Conservation (phyloP, 37 sponge, comb jelly and placozoan species). For the Ephydatia muelleri region DNA sequence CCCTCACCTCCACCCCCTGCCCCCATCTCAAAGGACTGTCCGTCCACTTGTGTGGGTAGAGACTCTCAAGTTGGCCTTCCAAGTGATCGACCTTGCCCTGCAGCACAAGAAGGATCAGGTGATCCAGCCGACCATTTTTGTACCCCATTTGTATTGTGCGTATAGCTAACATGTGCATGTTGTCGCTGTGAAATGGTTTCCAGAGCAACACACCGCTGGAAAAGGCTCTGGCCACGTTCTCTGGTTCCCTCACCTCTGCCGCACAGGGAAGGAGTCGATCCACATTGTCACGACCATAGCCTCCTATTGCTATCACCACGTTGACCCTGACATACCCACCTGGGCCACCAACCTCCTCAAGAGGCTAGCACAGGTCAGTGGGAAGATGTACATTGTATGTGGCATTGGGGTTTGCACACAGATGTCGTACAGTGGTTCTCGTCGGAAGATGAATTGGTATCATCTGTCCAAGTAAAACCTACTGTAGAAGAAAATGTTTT, state of each 20-base stretch:
- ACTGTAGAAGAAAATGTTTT: too few species aligned
- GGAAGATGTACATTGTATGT: neutral
- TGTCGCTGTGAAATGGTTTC: too few species aligned
- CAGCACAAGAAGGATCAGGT: conserved; percentile 26
- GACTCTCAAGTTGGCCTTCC: conserved; percentile 44
- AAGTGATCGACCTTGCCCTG: conserved; percentile 45
- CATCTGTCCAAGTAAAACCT: too few species aligned
- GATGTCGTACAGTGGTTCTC: too few species aligned
- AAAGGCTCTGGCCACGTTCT: conserved; percentile 47
- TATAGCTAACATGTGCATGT: neutral
- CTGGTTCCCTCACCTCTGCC: neutral
- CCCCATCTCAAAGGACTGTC: neutral
- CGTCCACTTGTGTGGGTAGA: conserved; percentile 19
- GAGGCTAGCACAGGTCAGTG: conserved; percentile 31
- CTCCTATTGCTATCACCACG: conserved; percentile 72
- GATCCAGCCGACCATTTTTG: neutral
- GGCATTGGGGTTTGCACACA: too few species aligned
- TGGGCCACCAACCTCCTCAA: conserved; percentile 42
- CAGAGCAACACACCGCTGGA: conserved; percentile 56
- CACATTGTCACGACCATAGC: conserved; percentile 64
- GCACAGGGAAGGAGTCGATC: conserved; percentile 3
- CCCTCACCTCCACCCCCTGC: neutral
- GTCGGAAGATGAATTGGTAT: too few species aligned
- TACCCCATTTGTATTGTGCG: neutral
- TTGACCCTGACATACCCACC: conserved; percentile 55